These are phyloP conservation scores for Apistogramma diplotaenia DNA, from an alignment of 2,113 vertebrate species.

Conservation along the genomic window DNA sequence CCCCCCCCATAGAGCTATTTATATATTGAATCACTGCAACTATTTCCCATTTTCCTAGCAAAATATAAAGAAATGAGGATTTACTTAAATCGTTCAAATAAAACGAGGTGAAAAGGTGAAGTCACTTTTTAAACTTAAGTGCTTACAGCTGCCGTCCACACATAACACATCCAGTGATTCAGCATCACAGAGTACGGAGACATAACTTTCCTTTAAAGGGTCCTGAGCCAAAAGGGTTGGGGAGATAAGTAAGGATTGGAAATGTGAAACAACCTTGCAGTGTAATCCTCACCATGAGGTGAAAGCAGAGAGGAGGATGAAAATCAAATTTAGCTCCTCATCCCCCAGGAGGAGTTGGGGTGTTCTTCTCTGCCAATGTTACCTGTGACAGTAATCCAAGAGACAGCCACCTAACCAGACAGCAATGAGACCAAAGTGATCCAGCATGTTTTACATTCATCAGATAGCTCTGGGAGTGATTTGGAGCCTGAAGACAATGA, in stretches of 20 bases:
- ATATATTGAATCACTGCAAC: neutral
- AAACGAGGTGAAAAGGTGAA: neutral
- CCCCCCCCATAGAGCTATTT: neutral
- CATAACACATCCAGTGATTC: neutral
- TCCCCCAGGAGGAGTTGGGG: neutral
- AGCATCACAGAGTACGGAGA: neutral
- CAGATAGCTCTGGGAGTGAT: slow-evolving; percentile 8
- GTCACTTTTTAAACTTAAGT: neutral
- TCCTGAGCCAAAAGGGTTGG: slow-evolving; percentile 1
- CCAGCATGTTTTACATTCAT: slow-evolving; percentile 36
- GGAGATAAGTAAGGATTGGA: neutral
- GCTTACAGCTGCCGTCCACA: neutral
- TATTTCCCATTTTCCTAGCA: neutral
- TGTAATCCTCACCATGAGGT: slow-evolving; percentile 13
- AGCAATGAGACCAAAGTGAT: neutral
- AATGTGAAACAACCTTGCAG: neutral
- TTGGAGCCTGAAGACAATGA: slow-evolving; percentile 20
- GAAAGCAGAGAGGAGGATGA: neutral
- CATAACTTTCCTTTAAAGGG: neutral
- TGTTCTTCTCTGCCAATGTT: slow-evolving; percentile 5
- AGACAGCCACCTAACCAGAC: neutral
- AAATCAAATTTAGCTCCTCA: slow-evolving; percentile 12
- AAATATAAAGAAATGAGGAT: neutral
- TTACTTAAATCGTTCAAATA: neutral
- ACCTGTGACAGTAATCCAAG: slow-evolving; percentile 8